Base-by-base conservation (phyloP, 2,888 invertebrate species). In the Cerastis rubricosa region DNA sequence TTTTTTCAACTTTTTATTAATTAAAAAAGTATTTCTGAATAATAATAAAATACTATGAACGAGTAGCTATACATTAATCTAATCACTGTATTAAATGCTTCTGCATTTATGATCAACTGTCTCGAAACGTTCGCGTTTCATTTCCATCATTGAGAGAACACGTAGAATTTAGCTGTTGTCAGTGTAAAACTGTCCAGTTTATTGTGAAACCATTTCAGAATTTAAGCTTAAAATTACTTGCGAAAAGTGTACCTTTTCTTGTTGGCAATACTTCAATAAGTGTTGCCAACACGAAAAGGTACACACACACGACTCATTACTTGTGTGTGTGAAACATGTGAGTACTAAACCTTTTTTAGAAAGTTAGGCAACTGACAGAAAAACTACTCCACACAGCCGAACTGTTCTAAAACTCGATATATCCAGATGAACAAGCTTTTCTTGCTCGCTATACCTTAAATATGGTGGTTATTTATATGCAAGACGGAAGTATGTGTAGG, bases 1-100 rank as follows among this genome's bases (percentile, higher is more conserved):
- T 88, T 91, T 91, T 87, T 91, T 90, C 71, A 87, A 86, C 78
- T 70, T 86, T 91, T 90, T 90, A 87, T 88, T 84, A 85, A 85
- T 89, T 87, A 87, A 79, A 88, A 89, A 87, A 75, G 86, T 86
- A 87, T 88, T 85, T 88, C 84, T 86, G 82, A 85, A 90, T 89
- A 87, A 77, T 89, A 89, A 87, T 89, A 87, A 89, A 90, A 90
- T 90, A 90, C 84, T 90, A 90, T 86, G 85, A 85, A 89, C 84
- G 81, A 87, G 78, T 88, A 87, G 73, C 78, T 87, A 89, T 88
- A 89, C 83, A 81, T 85, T 80, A 86, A 80, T 83, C 81, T 87
- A 89, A 88, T 89, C 89, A 89, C 86, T 88, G 85, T 86, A 71
- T 78, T 78, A 88, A 91, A 91, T 90, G 91, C 90, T 80, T 74